A percentile compares a stretch with the other conserved stretches of the same genome.
These are phyloP conservation scores for Tragelaphus scriptus DNA, from an alignment of 2,113 vertebrate species.

Conservation along the genomic window DNA sequence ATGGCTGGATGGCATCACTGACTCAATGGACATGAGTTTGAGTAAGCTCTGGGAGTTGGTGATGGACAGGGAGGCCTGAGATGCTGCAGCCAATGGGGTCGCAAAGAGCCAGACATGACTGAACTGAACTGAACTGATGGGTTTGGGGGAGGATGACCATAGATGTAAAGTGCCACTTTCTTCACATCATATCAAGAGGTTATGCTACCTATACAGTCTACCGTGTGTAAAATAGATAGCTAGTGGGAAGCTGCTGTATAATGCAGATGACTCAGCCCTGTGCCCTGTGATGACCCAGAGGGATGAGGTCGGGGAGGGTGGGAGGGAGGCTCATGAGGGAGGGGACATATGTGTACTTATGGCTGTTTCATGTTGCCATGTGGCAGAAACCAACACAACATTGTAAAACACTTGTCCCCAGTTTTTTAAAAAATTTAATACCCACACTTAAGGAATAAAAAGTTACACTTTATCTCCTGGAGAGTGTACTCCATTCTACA, in stretches of 20 bases:
- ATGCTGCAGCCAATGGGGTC: fast-evolving
- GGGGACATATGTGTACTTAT: background rate
- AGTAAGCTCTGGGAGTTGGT: background rate
- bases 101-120: fast-evolving
- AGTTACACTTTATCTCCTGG: background rate
- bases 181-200: background rate
- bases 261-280: background rate
- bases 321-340: background rate
- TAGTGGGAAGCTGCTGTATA: background rate
- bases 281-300: background rate
- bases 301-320: background rate
- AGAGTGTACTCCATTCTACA: background rate
- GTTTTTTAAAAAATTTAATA: background rate
- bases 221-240: background rate
- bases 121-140: background rate
- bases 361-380: background rate
- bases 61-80: background rate
- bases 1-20: background rate
- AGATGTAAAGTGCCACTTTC: background rate
- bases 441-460: background rate
- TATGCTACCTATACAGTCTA: background rate
- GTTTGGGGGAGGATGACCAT: background rate
- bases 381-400: background rate
- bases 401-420: background rate
- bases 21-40: background rate